Percentiles rank a stretch among this genome's conserved stretches.
Evolutionary conservation across 2,888 invertebrate species (phyloP).

Genomic region (Lamellibrachia columna): DNA sequence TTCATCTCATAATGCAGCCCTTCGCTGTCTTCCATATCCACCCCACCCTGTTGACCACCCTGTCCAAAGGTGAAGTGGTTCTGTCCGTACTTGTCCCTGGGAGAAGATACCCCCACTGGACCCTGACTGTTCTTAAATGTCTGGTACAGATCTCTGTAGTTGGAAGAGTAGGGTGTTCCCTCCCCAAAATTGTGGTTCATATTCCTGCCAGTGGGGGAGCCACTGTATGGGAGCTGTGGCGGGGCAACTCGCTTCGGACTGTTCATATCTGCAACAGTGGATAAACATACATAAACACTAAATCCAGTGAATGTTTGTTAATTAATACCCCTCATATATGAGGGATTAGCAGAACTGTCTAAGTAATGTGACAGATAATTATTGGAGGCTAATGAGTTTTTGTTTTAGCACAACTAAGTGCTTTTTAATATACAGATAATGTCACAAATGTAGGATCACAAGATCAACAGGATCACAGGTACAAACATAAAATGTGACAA

Average conservation of each 20-base stretch:
- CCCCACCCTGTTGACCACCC: not conserved
- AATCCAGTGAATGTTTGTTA: not conserved
- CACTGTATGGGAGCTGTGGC: not conserved
- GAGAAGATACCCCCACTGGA: not conserved
- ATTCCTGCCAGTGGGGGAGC: not conserved
- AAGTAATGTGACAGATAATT: too few relatives aligned
- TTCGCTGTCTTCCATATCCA: not conserved
- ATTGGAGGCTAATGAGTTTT: too few relatives aligned
- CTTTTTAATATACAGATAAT: too few relatives aligned
- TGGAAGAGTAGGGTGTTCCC: not conserved
- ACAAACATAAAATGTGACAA: too few relatives aligned
- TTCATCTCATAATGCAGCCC: not conserved
- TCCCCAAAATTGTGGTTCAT: not conserved
- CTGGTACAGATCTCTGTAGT: conserved; percentile 3
- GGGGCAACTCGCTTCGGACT: not conserved
- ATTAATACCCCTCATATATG: too few relatives aligned
- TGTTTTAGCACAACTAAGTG: too few relatives aligned
- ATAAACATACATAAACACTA: not conserved
- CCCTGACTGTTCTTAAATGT: not conserved
- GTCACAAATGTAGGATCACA: too few relatives aligned
- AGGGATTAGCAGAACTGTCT: too few relatives aligned
- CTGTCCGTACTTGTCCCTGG: not conserved
- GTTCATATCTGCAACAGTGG: not conserved
- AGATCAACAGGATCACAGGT: too few relatives aligned
- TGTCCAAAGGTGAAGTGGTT: not conserved